Evolutionary conservation across 2,113 vertebrate species (phyloP).

Genomic region (Tylochromis polylepis): DNA sequence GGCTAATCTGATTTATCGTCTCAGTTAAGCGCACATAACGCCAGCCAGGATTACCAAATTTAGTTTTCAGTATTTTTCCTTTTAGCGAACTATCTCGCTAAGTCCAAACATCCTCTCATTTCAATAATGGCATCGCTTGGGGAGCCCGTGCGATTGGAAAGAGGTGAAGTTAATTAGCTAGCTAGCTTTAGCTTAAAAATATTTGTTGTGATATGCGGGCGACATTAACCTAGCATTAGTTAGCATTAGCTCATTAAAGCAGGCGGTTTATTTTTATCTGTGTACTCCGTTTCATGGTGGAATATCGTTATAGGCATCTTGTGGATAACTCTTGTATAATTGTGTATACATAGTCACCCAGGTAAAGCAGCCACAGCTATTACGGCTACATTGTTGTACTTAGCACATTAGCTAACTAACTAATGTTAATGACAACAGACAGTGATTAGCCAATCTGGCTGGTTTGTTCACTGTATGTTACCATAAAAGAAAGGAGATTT

Average conservation of each 20-base stretch:
- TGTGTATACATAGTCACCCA: background rate
- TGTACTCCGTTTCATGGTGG: background rate
- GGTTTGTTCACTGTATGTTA: background rate
- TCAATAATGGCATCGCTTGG: conserved; percentile 80
- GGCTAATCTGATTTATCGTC: conserved; percentile 66
- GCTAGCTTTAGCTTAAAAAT: conserved; percentile 41
- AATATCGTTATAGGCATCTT: background rate
- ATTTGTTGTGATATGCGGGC: conserved; percentile 32
- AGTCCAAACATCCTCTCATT: background rate
- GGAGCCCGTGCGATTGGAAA: conserved; percentile 88
- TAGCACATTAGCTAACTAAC: background rate
- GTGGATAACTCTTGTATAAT: background rate
- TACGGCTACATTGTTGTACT: background rate
- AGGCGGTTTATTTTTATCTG: background rate
- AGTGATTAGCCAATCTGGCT: background rate
- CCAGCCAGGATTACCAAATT: conserved; percentile 36
- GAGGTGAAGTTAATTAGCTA: conserved; percentile 78
- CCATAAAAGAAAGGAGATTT: background rate
- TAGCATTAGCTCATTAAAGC: background rate
- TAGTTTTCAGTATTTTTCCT: conserved; percentile 10
- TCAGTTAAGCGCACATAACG: conserved; percentile 36
- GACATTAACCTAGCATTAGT: background rate
- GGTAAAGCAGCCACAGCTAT: background rate
- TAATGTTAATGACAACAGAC: background rate
- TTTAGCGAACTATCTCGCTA: background rate